Evolutionary conservation across 2,113 vertebrate species (phyloP).

Genomic region (Xerus inauris): DNA sequence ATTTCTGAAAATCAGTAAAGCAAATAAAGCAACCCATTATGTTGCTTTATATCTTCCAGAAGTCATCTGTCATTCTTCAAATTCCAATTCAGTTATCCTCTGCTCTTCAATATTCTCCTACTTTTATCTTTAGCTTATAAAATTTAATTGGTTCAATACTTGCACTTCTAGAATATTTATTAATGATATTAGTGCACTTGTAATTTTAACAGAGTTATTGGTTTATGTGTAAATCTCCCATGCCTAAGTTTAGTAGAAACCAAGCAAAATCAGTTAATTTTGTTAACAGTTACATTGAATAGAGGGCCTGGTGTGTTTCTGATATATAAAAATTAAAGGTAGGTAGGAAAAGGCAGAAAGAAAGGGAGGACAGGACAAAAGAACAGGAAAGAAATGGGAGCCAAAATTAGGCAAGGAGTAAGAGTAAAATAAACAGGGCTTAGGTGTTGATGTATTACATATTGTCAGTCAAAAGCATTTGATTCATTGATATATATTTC

Average conservation of each 20-base stretch:
- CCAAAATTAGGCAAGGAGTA: not conserved
- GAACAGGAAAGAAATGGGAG: not conserved
- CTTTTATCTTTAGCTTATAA: not conserved
- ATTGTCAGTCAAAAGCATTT: not conserved
- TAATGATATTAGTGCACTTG: not conserved
- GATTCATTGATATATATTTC: not conserved
- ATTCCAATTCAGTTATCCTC: not conserved
- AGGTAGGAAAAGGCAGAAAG: not conserved
- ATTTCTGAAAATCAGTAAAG: not conserved
- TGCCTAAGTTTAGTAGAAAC: not conserved
- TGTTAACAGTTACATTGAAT: not conserved
- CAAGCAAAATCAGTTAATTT: not conserved
- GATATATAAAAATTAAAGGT: not conserved
- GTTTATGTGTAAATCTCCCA: not conserved
- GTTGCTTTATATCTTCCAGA: not conserved
- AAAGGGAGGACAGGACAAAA: not conserved
- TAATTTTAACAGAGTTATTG: not conserved
- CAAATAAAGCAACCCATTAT: not conserved
- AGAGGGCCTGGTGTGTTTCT: not conserved
- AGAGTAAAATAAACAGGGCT: not conserved
- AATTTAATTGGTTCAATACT: not conserved
- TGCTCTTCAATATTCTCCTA: not conserved
- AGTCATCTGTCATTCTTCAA: not conserved
- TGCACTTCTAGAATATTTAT: not conserved
- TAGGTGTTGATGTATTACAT: not conserved